Evolutionary conservation across 2,888 invertebrate genomes (phyloP).

Genomic region (Eretmocerus hayati): DNA sequence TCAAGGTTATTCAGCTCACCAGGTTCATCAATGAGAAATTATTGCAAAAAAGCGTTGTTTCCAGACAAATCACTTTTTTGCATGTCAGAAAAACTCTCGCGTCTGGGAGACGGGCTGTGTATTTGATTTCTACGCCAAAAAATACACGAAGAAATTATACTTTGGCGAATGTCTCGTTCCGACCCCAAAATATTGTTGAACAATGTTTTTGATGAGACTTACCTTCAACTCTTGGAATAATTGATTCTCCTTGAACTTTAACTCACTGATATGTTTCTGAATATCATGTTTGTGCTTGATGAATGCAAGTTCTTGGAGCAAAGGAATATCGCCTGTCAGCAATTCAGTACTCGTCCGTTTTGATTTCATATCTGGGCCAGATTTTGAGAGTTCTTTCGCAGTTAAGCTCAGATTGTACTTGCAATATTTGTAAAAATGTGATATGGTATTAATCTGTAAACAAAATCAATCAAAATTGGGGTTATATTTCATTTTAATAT

Average conservation of each 20-base stretch:
- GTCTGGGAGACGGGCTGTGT: no score
- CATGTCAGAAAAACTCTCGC: no score
- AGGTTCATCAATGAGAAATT: no score
- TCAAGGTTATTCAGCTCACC: no score
- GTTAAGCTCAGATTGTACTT: slow-evolving; percentile 31
- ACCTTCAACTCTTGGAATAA: slow-evolving; percentile 40
- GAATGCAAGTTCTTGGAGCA: slow-evolving; percentile 39
- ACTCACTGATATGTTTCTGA: slow-evolving; percentile 30
- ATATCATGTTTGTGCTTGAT: slow-evolving; percentile 40
- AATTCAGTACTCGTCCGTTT: slow-evolving; percentile 19
- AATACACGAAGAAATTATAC: no score
- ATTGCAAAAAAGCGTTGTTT: no score
- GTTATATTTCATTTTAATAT: no score
- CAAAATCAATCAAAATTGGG: slow-evolving; percentile 1
- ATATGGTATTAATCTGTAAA: slow-evolving; percentile 26
- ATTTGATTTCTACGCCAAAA: no score
- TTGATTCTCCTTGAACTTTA: slow-evolving; percentile 33
- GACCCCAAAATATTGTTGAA: no score
- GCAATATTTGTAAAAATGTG: slow-evolving; percentile 16
- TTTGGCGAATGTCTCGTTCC: no score
- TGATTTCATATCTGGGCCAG: slow-evolving; percentile 25
- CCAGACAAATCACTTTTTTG: no score
- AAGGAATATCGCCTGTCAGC: slow-evolving; percentile 17
- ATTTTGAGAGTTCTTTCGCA: slow-evolving; percentile 23
- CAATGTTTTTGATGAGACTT: slow-evolving; percentile 16